Evolutionary conservation across 2,113 vertebrate genomes (phyloP).

Genomic region (Guaruba guarouba): DNA sequence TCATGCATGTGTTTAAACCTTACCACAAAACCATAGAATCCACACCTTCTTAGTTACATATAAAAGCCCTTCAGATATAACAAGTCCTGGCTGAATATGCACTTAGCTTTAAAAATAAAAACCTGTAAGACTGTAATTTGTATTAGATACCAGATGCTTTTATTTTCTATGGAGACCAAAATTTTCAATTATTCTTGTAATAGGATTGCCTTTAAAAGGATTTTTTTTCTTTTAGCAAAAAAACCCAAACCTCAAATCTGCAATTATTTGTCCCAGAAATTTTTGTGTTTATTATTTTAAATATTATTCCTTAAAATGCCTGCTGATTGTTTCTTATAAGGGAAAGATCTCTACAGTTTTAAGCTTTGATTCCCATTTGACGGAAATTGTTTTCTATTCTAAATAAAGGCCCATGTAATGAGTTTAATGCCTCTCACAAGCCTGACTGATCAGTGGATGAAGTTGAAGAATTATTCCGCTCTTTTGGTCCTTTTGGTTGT

Average conservation of each 20-base stretch:
- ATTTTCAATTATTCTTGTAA: background rate
- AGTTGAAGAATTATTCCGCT: background rate
- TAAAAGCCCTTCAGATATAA: slow-evolving; percentile 13
- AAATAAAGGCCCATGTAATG: slow-evolving; percentile 8
- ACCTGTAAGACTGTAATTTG: background rate
- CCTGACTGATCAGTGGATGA: background rate
- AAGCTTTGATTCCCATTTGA: background rate
- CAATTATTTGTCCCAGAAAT: background rate
- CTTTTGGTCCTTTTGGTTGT: background rate
- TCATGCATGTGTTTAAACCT: background rate
- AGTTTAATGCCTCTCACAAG: background rate
- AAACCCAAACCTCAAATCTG: background rate
- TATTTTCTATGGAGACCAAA: background rate
- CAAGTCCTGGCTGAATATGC: slow-evolving; percentile 10
- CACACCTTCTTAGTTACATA: slow-evolving; percentile 49
- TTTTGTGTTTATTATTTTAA: background rate
- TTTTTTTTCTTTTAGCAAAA: background rate
- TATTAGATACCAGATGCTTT: slow-evolving; percentile 3
- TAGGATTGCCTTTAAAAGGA: background rate
- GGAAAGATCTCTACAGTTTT: background rate
- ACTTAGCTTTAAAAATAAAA: slow-evolving; percentile 8
- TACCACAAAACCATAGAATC: background rate
- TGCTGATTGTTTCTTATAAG: background rate
- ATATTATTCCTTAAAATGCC: background rate
- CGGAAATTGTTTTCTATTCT: background rate